Evolutionary conservation across 2,797 vertebrate species (phyloP), one percentile per base, ranked within the genome.

Genomic region (Gymnothorax javanicus): DNA sequence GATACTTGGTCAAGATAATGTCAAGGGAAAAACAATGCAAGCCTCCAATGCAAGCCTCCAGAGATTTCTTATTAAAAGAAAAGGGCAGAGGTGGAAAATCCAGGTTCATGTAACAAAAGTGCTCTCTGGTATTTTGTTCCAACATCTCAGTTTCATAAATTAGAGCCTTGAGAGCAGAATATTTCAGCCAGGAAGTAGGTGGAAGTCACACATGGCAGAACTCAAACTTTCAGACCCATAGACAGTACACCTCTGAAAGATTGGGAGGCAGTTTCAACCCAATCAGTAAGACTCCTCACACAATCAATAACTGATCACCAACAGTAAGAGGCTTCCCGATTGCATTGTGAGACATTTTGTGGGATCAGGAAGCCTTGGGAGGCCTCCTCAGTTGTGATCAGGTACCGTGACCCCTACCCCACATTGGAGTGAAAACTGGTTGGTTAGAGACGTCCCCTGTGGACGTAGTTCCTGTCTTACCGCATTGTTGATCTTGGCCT

Each of bases 401-500:
- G 7, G 7, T 59, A 59, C 58, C 15, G 58, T 59, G 58, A 59
- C 8, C 25, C 25, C 67, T 1, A 17, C 62, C 20, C 62, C 60
- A 20, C n/a, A n/a, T 23, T 9, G 7, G 62, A 67, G 20, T 27
- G 67, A 25, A 9, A 4, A 11, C 11, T 3, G 71, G 71, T 75
- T 75, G 71, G 12, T 75, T 8, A 50, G 75, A 54, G 75, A 23
- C 6, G 20, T 2, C 25, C 12, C 23, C 33, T 5, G 25, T 20
- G 17, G 12, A 11, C 17, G 81, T 54, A 8, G 27, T 23, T 43
- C 71, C 12, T 43, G 81, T 90, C 97, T 97, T 94, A 99, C 98
- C 98, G 98, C 95, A 9, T 97, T 97, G 89, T 96, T 97, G 91
- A 97, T 96, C 93, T 98, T 97, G 90, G 95, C 96, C 94, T 98